Conservation (phyloP, 1,140 invertebrate species). For the Augochlora pura region DNA sequence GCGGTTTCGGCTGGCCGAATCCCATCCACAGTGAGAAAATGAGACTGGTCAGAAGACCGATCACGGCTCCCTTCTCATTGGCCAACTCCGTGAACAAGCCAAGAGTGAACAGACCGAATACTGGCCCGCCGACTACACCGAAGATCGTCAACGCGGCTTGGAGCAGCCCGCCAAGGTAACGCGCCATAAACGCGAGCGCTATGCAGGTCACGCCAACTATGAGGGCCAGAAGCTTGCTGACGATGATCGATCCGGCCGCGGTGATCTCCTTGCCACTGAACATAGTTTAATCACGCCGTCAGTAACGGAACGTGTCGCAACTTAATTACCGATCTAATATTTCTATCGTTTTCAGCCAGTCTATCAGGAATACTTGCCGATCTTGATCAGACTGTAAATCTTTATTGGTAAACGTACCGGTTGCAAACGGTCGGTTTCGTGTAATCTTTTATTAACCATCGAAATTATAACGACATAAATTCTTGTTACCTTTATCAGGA, state of each 20-base stretch:
- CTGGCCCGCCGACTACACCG: conserved; percentile 89
- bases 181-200: conserved; percentile 86
- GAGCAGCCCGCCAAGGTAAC: conserved; percentile 86
- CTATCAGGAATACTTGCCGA: too few relatives aligned
- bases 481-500: too few relatives aligned
- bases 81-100: conserved; percentile 87
- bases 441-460: too few relatives aligned
- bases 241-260: conserved; percentile 51
- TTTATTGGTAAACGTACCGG: too few relatives aligned
- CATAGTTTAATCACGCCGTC: background rate
- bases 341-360: background rate
- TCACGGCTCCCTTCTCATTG: conserved; percentile 87
- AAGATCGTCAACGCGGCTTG: conserved; percentile 89
- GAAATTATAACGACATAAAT: too few relatives aligned
- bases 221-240: conserved; percentile 83
- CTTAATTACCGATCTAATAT: background rate
- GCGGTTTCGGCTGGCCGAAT: conserved; percentile 89
- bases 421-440: too few relatives aligned
- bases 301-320: background rate
- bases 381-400: too few relatives aligned
- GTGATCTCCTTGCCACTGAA: conserved; percentile 55
- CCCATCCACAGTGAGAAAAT: conserved; percentile 90
- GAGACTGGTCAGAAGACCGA: conserved; percentile 86
- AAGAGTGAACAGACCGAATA: conserved; percentile 88
- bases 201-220: conserved; percentile 86